Percentiles rank a stretch among this genome's conserved stretches.
phyloP scores from a whole-genome alignment of 2,888 invertebrate genomes.

The Notodonta dromedarius region DNA sequence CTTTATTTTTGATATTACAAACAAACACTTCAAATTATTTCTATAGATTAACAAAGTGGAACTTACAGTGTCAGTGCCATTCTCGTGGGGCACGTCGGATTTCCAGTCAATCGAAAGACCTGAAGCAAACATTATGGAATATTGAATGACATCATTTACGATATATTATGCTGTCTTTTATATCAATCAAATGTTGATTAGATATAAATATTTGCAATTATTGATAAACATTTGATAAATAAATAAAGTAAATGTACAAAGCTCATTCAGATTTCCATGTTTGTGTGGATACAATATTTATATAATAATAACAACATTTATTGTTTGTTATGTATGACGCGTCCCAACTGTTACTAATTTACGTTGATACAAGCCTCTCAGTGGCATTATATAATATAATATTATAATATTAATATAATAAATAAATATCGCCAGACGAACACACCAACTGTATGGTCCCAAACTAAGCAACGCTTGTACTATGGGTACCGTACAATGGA shows the following conservation, averaged over 20 bases:
- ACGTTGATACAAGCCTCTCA: no score
- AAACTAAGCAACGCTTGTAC: no score
- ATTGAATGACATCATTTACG: neutral
- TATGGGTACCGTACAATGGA: no score
- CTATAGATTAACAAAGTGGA: neutral
- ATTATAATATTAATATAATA: no score
- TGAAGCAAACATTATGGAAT: constrained; percentile 14
- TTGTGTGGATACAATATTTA: neutral
- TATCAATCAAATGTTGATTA: neutral
- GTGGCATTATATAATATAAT: no score
- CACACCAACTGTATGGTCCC: no score
- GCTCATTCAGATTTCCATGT: constrained; percentile 1
- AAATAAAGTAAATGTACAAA: neutral
- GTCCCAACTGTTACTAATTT: no score
- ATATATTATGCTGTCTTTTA: neutral
- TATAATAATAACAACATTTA: no score
- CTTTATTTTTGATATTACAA: no score
- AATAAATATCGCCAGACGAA: no score
- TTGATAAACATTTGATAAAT: neutral
- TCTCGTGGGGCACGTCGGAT: constrained; percentile 25
- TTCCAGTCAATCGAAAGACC: constrained; percentile 44
- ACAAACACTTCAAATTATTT: no score
- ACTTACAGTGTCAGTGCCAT: constrained; percentile 34
- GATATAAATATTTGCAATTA: neutral
- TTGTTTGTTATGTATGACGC: no score